These are phyloP conservation scores for Geodia barretti DNA, from an alignment of 37 sponge, comb jelly and placozoan genomes.

Conservation along the genomic window DNA sequence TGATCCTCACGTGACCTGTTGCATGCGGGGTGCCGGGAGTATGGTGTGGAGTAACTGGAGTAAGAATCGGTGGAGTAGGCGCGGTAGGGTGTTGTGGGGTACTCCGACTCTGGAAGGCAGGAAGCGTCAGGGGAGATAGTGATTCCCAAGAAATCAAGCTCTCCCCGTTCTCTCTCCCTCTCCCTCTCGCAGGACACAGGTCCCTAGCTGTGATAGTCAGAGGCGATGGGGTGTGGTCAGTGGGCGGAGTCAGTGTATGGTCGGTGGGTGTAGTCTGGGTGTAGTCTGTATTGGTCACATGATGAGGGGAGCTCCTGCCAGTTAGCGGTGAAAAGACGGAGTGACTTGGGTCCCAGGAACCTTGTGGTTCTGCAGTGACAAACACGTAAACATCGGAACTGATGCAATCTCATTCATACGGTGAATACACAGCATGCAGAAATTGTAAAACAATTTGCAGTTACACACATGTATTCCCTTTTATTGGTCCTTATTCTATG, in stretches of 20 bases:
- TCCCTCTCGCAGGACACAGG: conserved; percentile 6
- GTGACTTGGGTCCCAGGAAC: background rate
- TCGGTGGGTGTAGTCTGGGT: no score
- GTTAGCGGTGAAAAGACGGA: background rate
- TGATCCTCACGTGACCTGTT: conserved; percentile 1
- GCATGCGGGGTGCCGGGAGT: background rate
- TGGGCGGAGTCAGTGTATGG: background rate
- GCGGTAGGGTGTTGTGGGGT: no score
- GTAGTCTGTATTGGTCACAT: no score
- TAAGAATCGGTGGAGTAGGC: background rate
- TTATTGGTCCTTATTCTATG: no score
- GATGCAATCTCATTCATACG: no score
- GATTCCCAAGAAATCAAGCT: background rate
- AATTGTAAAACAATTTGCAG: no score
- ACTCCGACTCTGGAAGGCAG: no score
- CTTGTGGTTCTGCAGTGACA: background rate
- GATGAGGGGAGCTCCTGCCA: background rate
- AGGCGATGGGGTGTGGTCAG: conserved; percentile 10
- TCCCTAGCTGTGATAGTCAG: conserved; percentile 22
- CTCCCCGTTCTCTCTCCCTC: background rate
- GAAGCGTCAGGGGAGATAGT: no score
- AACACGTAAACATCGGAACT: no score
- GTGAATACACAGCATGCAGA: no score
- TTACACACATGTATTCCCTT: no score
- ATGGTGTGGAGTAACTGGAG: background rate